These are phyloP conservation scores for Nycticorax nycticorax DNA, from an alignment of 2,113 vertebrate species.

Conservation along the genomic window DNA sequence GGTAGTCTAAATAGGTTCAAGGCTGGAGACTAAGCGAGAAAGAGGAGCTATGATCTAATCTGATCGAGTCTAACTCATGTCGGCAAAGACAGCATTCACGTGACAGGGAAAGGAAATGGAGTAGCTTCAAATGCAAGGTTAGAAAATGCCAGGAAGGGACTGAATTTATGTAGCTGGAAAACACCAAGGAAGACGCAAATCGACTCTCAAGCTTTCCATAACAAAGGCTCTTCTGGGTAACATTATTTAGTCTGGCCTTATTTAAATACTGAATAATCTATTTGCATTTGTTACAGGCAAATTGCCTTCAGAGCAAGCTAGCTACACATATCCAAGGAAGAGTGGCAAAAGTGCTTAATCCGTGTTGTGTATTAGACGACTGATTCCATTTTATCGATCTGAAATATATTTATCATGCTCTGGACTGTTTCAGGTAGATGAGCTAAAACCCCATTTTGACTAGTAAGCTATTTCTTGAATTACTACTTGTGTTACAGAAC, in stretches of 20 bases:
- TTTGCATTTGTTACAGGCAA: background rate
- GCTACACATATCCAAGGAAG: background rate
- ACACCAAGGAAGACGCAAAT: background rate
- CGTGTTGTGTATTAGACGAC: background rate
- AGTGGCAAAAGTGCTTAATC: background rate
- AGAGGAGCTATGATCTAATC: background rate
- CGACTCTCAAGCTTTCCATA: background rate
- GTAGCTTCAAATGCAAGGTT: rapidly evolving
- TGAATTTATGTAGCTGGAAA: background rate
- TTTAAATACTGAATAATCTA: background rate
- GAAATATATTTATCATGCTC: background rate
- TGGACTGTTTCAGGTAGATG: background rate
- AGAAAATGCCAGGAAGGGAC: background rate
- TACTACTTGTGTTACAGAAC: background rate
- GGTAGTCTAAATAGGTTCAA: background rate
- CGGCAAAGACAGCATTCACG: background rate
- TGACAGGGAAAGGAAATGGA: background rate
- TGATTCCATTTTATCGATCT: background rate
- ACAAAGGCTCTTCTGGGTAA: background rate
- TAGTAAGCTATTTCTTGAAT: background rate
- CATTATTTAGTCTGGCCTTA: background rate
- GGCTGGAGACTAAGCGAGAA: background rate
- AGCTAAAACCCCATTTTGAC: background rate
- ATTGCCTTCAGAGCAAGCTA: background rate
- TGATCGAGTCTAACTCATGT: rapidly evolving